These are phyloP conservation scores for Napeogenes sylphis DNA, from an alignment of 2,888 invertebrate species.

Conservation along the genomic window DNA sequence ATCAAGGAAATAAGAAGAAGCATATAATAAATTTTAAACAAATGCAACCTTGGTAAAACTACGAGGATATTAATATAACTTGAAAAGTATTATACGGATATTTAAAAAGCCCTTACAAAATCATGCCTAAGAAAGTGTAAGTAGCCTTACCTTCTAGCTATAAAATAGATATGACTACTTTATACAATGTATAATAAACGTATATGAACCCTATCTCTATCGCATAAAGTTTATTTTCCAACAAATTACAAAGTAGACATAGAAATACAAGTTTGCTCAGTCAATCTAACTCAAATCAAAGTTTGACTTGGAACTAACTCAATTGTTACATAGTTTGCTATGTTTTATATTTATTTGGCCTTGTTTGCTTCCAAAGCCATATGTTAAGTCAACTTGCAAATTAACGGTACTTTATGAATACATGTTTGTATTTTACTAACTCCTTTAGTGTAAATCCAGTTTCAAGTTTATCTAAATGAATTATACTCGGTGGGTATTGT, in stretches of 20 bases:
- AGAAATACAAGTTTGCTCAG: conserved; percentile 16
- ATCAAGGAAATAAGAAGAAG: no score
- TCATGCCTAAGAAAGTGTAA: conserved; percentile 13
- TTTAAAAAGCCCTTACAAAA: no score
- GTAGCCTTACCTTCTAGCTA: conserved; percentile 19
- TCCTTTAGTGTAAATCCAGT: conserved; percentile 6
- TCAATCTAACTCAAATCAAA: conserved; percentile 27
- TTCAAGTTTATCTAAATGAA: conserved; percentile 1
- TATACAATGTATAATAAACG: conserved; percentile 6
- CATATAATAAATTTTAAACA: no score
- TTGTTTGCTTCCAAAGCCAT: conserved; percentile 9
- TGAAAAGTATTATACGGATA: no score
- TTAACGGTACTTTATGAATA: conserved; percentile 7
- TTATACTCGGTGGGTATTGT: neutral
- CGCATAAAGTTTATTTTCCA: neutral
- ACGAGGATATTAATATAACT: no score
- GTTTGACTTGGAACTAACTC: conserved; percentile 21
- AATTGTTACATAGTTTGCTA: conserved; percentile 24
- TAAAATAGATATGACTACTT: neutral
- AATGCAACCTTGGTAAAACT: no score
- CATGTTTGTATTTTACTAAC: conserved; percentile 4
- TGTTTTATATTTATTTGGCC: conserved; percentile 17
- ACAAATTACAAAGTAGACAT: neutral
- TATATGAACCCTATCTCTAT: neutral
- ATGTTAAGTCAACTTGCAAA: conserved; percentile 7